Evolutionary conservation across 2,888 invertebrate species (phyloP), one percentile per base, ranked within the genome.

Genomic region (Synergus laeviventris): DNA sequence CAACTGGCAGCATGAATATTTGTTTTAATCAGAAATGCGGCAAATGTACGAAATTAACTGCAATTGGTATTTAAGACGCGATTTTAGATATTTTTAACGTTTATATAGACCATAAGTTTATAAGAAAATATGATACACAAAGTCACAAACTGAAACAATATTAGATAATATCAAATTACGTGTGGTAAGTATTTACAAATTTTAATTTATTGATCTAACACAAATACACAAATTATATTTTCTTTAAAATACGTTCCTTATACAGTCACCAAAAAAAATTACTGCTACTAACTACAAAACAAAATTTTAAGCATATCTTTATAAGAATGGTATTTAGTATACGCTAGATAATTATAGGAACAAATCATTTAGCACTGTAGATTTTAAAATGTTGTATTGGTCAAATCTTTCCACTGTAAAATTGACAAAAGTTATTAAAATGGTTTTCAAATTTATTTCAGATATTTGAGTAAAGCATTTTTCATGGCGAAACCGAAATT

Each of bases 1-100:
- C 45, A 76, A 66, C 66, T 79, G 77, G 16, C 59, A 38, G 38
- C 12, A 38, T 12, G 24, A 21, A 18, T 64, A 14, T 24, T n/a
- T 39, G 39, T 49, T 49, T n/a, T 1, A n/a, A 49, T 49, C 2
- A n/a, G 1, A 49, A 49, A 49, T 49, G n/a, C 49, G n/a, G n/a
- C 2, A n/a, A 7, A 49, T n/a, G 8, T 49, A 49, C n/a, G 8
- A 8, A 45, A 45, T 1, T 7, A 45, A 45, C 7, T 9, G 11
- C 2, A 39, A 31, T 5, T 31, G 31, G 31, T 31, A 31, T 31
- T 31, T 31, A 31, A 31, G 31, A 31, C 31, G 31, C 31, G 31
- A 31, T 31, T 31, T 31, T 5, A 31, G 31, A 31, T 0, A 31
- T 5, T 31, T 31, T 31, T 31, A 31, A 31, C 31, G 31, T 31